phyloP scores from a whole-genome alignment of 2,888 invertebrate genomes.

The Coenonympha arcania region DNA sequence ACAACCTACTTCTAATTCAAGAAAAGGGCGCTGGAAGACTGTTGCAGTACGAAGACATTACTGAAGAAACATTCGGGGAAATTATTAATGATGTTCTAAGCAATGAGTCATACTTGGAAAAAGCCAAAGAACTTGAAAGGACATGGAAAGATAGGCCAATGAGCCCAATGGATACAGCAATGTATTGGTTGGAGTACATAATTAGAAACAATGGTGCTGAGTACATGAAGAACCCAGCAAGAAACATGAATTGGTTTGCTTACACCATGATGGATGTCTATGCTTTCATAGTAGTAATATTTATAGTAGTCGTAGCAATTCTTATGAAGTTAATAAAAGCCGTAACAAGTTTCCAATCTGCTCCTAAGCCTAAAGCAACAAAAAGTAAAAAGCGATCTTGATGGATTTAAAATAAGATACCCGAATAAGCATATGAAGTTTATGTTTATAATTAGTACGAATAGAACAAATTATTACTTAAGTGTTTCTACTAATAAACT shows the following conservation, averaged over 20 bases:
- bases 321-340: not conserved
- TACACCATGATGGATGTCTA: conserved; percentile 65
- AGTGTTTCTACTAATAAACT: too few relatives aligned
- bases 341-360: not conserved
- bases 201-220: conserved; percentile 70
- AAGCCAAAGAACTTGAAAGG: conserved; percentile 52
- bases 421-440: too few relatives aligned
- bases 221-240: conserved; percentile 66
- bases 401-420: not conserved
- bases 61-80: conserved; percentile 47
- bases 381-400: conserved; percentile 11
- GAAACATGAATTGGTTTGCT: conserved; percentile 56
- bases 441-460: too few relatives aligned
- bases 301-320: not conserved
- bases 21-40: conserved; percentile 58
- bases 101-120: conserved; percentile 46
- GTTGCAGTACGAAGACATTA: conserved; percentile 57
- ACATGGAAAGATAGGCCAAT: conserved; percentile 72
- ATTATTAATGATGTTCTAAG: conserved; percentile 52
- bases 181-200: conserved; percentile 75
- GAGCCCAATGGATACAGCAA: conserved; percentile 63
- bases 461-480: too few relatives aligned
- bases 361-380: not conserved
- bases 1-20: conserved; percentile 60
- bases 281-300: conserved; percentile 26